Evolutionary conservation across 2,888 invertebrate genomes (phyloP), one percentile per base, ranked within the genome.

Genomic region (Acleris literana): DNA sequence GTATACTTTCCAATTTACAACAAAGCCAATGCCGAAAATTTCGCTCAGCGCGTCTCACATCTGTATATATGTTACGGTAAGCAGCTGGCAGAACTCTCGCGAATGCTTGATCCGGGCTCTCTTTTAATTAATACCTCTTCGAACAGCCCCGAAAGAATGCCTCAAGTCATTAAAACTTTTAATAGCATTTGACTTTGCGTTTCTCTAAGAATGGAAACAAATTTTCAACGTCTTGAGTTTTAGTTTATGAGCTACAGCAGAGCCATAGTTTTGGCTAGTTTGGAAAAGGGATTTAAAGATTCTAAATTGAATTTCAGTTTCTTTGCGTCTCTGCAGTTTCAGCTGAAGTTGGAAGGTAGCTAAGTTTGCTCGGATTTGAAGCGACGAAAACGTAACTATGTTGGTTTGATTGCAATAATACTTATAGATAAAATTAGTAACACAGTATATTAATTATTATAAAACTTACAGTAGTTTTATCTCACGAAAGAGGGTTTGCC

Each of bases 91-190:
- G 69, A 76, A 76, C 76, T 78, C 78, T 81, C 72, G 75, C 79
- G 78, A 80, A 76, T 74, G 78, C 80, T 80, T 85, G 89, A 90
- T 89, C 85, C 85, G 70, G 76, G 80, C 85, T 86, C 84, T 85
- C 87, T 85, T 91, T 92, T 91, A 92, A 92, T 92, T 91, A 92
- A 92, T 91, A 92, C 91, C 84, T 87, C 88, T 90, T 90, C 86
- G 89, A 90, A 89, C 88, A 83, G 83, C 79, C 80, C 85, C 81
- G 80, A 88, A 90, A 92, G 91, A 90, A 92, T 91, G 87, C 91
- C 87, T 79, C 86, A 88, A 89, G 89, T 89, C 90, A 90, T 92
- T 92, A 90, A 90, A 92, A 92, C 78, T 92, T 92, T 91, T 91
- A 92, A 92, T 92, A 90, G 91, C 89, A 82, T 90, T 88, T 88